Conservation (phyloP, 53 echinoderm and acorn worm species). For the Pentamera pediparva region DNA sequence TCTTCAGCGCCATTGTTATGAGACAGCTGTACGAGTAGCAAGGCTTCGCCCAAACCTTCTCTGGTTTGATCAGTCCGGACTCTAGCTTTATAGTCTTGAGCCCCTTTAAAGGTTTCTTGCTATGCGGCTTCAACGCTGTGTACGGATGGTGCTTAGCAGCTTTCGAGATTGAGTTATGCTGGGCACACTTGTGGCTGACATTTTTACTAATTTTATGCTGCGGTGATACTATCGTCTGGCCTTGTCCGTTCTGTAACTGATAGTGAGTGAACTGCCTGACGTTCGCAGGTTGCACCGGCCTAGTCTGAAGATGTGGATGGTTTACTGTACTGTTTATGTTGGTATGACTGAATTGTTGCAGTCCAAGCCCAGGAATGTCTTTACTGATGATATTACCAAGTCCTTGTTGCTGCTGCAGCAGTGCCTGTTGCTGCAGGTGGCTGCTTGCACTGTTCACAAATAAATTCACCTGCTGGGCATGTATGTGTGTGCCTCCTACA, state of each 20-base stretch:
- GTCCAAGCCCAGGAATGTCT: background rate
- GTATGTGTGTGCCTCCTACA: slow-evolving; percentile 27
- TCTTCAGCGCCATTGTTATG: slow-evolving; percentile 96
- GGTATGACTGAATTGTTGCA: slow-evolving; percentile 12
- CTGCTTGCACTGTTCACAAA: slow-evolving; percentile 53
- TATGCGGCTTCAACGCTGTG: slow-evolving; percentile 35
- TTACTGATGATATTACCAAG: background rate
- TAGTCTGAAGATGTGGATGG: background rate
- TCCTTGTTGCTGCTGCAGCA: slow-evolving; percentile 12
- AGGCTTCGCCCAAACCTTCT: slow-evolving; percentile 86
- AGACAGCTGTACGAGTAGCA: slow-evolving; percentile 99
- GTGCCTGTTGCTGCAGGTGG: slow-evolving; percentile 29
- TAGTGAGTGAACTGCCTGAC: slow-evolving; percentile 8
- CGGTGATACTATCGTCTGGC: slow-evolving; percentile 1
- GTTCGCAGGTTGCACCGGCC: too few species aligned
- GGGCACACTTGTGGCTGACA: slow-evolving; percentile 12
- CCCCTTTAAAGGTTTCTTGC: slow-evolving; percentile 20
- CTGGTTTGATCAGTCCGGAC: slow-evolving; percentile 32
- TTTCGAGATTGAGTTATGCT: slow-evolving; percentile 37
- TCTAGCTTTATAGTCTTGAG: slow-evolving; percentile 51
- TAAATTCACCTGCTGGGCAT: slow-evolving; percentile 54
- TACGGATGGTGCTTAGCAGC: slow-evolving; percentile 35
- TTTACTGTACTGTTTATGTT: slow-evolving; percentile 8
- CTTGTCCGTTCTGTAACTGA: slow-evolving; percentile 24
- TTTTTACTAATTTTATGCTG: too few species aligned